These are phyloP conservation scores for Alligator sinensis DNA, from an alignment of 2,113 vertebrate genomes.

Conservation along the genomic window DNA sequence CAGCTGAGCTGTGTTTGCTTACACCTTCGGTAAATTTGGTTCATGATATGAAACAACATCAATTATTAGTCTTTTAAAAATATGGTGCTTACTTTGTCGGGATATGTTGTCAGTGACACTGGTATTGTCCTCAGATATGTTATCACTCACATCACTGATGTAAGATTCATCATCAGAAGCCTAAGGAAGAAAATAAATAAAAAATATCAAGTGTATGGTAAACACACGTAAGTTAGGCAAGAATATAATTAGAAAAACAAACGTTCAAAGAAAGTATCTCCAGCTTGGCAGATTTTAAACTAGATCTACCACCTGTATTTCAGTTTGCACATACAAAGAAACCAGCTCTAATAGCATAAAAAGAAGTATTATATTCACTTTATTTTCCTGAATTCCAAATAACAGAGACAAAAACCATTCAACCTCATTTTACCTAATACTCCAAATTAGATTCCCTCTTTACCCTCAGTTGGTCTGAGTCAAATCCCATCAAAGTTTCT, in stretches of 20 bases:
- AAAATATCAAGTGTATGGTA: not conserved
- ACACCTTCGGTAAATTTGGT: constrained; percentile 22
- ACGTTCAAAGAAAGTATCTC: not conserved
- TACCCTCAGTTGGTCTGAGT: not conserved
- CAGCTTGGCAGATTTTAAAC: not conserved
- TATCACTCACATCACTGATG: constrained; percentile 99
- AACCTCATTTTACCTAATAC: not conserved
- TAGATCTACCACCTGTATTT: not conserved
- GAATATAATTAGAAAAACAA: not conserved
- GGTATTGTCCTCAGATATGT: constrained; percentile 99
- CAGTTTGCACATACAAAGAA: not conserved
- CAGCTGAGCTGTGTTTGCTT: constrained; percentile 7
- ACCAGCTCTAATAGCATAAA: not conserved
- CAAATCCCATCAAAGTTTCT: not conserved
- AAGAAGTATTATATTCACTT: not conserved
- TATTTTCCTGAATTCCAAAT: not conserved
- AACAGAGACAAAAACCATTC: not conserved
- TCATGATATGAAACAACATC: not conserved
- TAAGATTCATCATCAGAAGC: constrained; percentile 99
- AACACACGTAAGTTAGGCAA: not conserved
- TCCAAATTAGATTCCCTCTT: not conserved
- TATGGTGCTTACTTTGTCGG: constrained; percentile 90
- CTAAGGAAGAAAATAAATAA: constrained; percentile 75
- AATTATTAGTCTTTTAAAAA: constrained; percentile 48
- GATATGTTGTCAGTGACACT: constrained; percentile 97